Evolutionary conservation across 2,888 invertebrate genomes (phyloP).

Genomic region (Petrophora chlorosata): DNA sequence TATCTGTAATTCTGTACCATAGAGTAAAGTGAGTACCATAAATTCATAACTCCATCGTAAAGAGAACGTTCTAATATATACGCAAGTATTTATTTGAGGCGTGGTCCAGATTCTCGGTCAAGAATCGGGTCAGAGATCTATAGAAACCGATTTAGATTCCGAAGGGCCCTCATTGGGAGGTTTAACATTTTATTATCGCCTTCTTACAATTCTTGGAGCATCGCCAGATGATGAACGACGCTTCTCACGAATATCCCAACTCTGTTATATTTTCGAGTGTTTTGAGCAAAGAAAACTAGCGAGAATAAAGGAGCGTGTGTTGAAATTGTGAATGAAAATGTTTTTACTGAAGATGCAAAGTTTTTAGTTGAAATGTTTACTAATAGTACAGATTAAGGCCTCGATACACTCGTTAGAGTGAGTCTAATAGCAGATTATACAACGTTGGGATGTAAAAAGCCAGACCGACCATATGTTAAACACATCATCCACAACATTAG

Average conservation of each 20-base stretch:
- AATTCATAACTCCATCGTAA: constrained; percentile 13
- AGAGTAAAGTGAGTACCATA: constrained; percentile 23
- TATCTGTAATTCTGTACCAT: no score
- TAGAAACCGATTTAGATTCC: constrained; percentile 50
- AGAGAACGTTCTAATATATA: constrained; percentile 23
- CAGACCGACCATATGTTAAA: constrained; percentile 28
- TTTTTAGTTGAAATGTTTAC: constrained; percentile 18
- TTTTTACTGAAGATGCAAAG: constrained; percentile 5
- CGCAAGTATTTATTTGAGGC: constrained; percentile 25
- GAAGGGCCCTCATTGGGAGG: constrained; percentile 58
- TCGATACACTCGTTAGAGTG: constrained; percentile 1
- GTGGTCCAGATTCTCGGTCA: constrained; percentile 41
- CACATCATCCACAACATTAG: constrained; percentile 18
- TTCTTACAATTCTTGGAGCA: constrained; percentile 47
- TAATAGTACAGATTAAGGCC: constrained; percentile 9
- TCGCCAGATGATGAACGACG: constrained; percentile 50
- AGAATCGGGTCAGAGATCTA: constrained; percentile 61
- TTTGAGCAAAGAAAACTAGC: constrained; percentile 28
- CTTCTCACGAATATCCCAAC: constrained; percentile 29
- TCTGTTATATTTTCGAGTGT: constrained; percentile 25
- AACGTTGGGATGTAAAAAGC: constrained; percentile 16
- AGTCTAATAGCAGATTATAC: constrained; percentile 8
- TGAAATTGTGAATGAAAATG: constrained; percentile 36
- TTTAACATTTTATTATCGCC: constrained; percentile 50
- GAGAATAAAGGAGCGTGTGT: constrained; percentile 17